Base-by-base conservation (phyloP, 2,888 invertebrate species). In the Nebria brevicollis region DNA sequence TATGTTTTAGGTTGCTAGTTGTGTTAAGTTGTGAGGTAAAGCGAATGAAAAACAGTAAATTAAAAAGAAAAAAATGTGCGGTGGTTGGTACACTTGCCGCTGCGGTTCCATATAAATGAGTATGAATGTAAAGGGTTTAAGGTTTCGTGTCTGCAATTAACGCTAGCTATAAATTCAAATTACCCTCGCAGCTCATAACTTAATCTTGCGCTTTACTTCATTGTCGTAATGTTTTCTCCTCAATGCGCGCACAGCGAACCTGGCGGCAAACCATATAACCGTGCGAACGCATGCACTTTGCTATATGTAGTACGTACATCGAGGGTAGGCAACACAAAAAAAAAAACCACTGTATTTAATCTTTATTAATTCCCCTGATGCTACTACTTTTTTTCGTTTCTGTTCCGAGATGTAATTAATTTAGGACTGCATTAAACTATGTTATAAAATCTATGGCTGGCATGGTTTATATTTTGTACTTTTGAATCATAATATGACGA, bases 151-250 rank as follows among this genome's bases (percentile, higher is more conserved):
- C 80, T 75, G 80, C 87, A 87, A 87, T 87, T 87, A 87, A 86
- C 86, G 85, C 85, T 77, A 82, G 85, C 85, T 85, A 87, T 87
- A 87, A 87, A 87, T 87, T 87, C 86, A 87, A 87, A 86, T 87
- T 87, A 87, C 83, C 83, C 85, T 86, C 84, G 85, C 83, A 85
- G 85, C 84, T 86, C 86, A 86, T 87, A 87, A 87, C 85, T 87
- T 86, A 87, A 86, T 86, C 86, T 85, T 84, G 85, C 84, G 85
- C 85, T 84, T 86, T 85, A 84, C 83, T 84, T 72, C 26, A 72
- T 68, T 54, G 72, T 73, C 42, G 70, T 70, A 73, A 41, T 34
- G 66, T 11, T 34, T 15, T 26, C 66, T 34, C 10, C 7, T 25
- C 72, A 11, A 54, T 8, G 78, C 78, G 65, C 74, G 34, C 54